Conservation (phyloP, 2,888 invertebrate genomes). For the Theretra japonica region DNA sequence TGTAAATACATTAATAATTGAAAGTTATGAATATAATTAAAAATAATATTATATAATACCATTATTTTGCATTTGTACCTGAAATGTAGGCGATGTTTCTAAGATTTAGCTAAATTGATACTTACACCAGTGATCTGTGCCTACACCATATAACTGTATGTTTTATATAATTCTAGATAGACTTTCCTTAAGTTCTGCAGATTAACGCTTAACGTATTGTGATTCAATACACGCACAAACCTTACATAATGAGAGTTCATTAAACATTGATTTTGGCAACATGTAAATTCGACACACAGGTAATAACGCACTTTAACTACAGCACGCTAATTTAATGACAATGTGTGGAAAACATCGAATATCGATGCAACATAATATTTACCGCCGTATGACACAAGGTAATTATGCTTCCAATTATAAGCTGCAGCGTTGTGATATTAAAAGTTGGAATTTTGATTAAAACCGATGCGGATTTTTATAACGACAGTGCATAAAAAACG, state of each 20-base stretch:
- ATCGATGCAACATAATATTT: conserved; percentile 54
- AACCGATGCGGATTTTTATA: conserved; percentile 77
- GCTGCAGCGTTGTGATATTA: conserved; percentile 69
- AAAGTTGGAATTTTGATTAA: conserved; percentile 79
- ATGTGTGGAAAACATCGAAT: conserved; percentile 52
- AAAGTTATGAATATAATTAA: not conserved
- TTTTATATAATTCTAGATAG: not conserved
- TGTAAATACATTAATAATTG: not conserved
- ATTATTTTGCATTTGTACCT: not conserved
- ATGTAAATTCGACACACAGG: not conserved
- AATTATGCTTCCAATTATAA: conserved; percentile 74
- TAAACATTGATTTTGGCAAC: not conserved
- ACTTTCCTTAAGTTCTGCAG: too few relatives aligned
- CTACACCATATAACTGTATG: not conserved
- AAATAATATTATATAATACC: not conserved
- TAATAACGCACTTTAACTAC: not conserved
- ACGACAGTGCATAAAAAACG: conserved; percentile 71
- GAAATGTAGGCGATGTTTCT: not conserved
- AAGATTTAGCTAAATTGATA: not conserved
- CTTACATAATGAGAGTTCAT: not conserved
- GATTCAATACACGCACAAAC: not conserved
- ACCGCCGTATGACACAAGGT: conserved; percentile 67
- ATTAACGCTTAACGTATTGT: too few relatives aligned
- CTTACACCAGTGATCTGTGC: too few relatives aligned
- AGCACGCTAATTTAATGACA: conserved; percentile 51